Percentiles rank a stretch among this genome's conserved stretches.
Evolutionary conservation across 2,888 invertebrate genomes (phyloP).

Genomic region (Busseola fusca): DNA sequence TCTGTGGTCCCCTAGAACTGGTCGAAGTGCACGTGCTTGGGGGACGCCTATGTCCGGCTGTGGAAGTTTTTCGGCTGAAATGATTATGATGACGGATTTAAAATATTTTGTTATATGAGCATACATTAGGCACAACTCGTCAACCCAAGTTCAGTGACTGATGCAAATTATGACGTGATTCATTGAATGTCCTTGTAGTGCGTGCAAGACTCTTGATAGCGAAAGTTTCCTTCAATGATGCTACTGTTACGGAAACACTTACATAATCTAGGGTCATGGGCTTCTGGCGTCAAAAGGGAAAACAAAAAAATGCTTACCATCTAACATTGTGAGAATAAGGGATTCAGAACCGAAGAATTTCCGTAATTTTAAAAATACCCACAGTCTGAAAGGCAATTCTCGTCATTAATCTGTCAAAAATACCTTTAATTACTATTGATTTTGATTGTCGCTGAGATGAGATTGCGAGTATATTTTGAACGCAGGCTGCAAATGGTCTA

Average conservation of each 20-base stretch:
- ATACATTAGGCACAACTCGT: not conserved
- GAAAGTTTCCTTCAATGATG: conserved; percentile 22
- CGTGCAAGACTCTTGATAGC: conserved; percentile 11
- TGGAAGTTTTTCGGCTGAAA: not conserved
- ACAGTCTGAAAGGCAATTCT: too few relatives aligned
- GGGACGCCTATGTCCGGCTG: not conserved
- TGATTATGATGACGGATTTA: not conserved
- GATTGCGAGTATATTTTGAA: too few relatives aligned
- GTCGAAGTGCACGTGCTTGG: not conserved
- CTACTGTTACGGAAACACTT: conserved; percentile 17
- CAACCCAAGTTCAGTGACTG: not conserved
- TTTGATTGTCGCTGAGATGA: too few relatives aligned
- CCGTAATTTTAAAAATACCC: not conserved
- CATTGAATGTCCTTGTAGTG: conserved; percentile 24
- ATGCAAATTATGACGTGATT: conserved; percentile 28
- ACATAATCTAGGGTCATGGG: conserved; percentile 1
- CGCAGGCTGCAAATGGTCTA: not conserved
- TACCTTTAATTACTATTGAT: too few relatives aligned
- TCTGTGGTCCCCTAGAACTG: not conserved
- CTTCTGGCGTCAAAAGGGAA: not conserved
- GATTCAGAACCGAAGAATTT: not conserved
- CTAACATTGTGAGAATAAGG: not conserved
- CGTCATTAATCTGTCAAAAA: not conserved
- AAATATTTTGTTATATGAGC: not conserved
- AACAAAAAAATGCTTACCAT: not conserved